Evolutionary conservation across 2,888 invertebrate species (phyloP), one percentile per base, ranked within the genome.

Genomic region (Crossocerus cetratus): DNA sequence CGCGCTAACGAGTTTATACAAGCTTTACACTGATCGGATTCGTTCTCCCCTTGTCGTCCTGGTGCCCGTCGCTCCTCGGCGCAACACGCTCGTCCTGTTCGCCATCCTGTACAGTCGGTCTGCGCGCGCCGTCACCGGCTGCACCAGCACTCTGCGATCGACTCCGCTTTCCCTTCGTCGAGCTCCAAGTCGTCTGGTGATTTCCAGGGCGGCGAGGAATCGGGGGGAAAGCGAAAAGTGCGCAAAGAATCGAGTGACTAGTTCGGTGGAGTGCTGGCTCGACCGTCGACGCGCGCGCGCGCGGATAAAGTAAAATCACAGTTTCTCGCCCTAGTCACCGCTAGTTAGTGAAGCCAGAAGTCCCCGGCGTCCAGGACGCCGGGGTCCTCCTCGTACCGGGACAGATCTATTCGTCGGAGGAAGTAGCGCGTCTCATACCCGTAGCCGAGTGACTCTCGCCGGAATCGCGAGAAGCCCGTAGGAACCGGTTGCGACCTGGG

Each of bases 251-350:
- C n/a, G 44, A 16, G n/a, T 18, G 44, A n/a, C 44, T 59, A 42
- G 22, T 45, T 22, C 8, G 63, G 5, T 69, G 63, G 60, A 64
- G 65, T 42, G 54, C 32, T 65, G 32, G 8, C 32, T 32, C 56
- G 56, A 5, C 14, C 49, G 49, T 5, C 13, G 49, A 16, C 42
- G 56, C 53, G 22, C 62, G 56, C 53, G 22, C 62, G 65, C 71
- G 57, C 59, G 49, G 32, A 68, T 82, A 85, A 86, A 83, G 78
- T 81, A 84, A 85, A 86, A 86, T 86, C 85, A 86, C 86, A 85
- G 84, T 75, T 76, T 77, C 69, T 68, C 78, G 53, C 69, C 64
- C 54, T 59, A n/a, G n/a, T n/a, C n/a, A 74, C 61, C 66, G 23
- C 53, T 54, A 43, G n/a, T 49, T 16, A 3, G 62, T 59, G 0